Conservation (phyloP, 2,113 vertebrate genomes). For the Platichthys flesus region DNA sequence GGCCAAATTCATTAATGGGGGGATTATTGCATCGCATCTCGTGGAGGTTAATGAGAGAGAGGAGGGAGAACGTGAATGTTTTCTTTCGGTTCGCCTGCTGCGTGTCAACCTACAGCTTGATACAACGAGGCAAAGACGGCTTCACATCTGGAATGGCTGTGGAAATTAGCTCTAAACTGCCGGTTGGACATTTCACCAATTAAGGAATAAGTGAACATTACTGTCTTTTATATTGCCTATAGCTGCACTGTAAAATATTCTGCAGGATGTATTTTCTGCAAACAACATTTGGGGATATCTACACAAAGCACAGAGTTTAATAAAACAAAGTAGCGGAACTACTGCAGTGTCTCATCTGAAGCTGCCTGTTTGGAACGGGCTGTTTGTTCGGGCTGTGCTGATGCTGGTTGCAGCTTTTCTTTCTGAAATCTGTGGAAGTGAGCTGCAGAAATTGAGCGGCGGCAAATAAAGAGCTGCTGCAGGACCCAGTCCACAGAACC, state of each 20-base stretch:
- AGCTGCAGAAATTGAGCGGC: too few relatives aligned
- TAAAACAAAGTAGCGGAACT: too few relatives aligned
- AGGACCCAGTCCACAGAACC: too few relatives aligned
- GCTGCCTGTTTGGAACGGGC: too few relatives aligned
- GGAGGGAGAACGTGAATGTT: constrained; percentile 10
- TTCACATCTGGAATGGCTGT: neutral
- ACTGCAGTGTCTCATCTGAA: too few relatives aligned
- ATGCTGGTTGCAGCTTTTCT: neutral
- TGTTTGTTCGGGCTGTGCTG: neutral
- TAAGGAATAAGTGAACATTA: neutral
- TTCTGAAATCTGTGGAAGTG: too few relatives aligned
- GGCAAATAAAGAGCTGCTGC: too few relatives aligned
- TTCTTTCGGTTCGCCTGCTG: constrained; percentile 29
- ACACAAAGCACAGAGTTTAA: too few relatives aligned
- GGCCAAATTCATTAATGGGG: constrained; percentile 60
- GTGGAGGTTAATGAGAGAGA: constrained; percentile 55
- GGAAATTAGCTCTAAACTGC: constrained; percentile 15
- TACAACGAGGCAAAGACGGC: neutral
- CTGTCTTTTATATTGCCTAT: neutral
- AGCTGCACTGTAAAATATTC: neutral
- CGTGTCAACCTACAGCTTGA: constrained; percentile 2
- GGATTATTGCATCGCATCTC: constrained; percentile 44
- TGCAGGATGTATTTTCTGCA: too few relatives aligned
- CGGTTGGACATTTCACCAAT: neutral
- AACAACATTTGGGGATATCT: too few relatives aligned